These are phyloP conservation scores for Pteropus alecto DNA, from an alignment of 2,113 vertebrate genomes.

Conservation along the genomic window DNA sequence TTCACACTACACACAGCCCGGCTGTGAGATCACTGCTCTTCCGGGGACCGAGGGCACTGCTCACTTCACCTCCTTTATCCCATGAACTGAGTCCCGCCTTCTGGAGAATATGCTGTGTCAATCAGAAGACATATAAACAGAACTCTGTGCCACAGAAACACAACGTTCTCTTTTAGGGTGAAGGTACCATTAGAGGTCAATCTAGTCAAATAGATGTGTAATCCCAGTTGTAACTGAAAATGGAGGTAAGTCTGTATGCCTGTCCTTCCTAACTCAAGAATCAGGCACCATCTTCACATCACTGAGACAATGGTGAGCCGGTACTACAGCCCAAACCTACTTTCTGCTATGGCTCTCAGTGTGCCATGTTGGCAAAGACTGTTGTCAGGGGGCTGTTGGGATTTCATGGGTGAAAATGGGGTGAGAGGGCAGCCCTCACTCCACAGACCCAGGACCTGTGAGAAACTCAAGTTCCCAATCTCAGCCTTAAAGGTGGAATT, in stretches of 20 bases:
- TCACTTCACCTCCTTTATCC: not conserved
- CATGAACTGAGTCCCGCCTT: not conserved
- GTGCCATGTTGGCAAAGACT: not conserved
- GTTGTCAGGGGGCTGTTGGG: not conserved
- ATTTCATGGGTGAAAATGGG: not conserved
- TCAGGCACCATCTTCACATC: not conserved
- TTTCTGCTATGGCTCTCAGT: not conserved
- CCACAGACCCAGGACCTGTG: not conserved
- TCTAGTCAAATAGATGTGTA: not conserved
- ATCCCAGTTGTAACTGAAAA: not conserved
- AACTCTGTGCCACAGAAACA: not conserved
- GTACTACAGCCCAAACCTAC: not conserved
- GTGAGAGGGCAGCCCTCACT: not conserved
- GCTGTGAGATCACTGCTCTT: not conserved
- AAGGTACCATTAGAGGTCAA: slow-evolving; percentile 64
- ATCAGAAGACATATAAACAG: slow-evolving; percentile 43
- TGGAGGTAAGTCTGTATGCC: not conserved
- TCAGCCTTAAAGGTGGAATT: not conserved
- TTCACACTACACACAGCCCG: not conserved
- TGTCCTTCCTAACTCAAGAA: not conserved
- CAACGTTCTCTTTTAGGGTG: slow-evolving; percentile 39
- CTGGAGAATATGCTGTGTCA: not conserved
- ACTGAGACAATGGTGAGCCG: not conserved
- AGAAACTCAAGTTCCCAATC: not conserved
- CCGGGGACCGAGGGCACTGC: not conserved